Base-by-base conservation (phyloP, 2,113 vertebrate genomes). In the Sebastes fasciatus region DNA sequence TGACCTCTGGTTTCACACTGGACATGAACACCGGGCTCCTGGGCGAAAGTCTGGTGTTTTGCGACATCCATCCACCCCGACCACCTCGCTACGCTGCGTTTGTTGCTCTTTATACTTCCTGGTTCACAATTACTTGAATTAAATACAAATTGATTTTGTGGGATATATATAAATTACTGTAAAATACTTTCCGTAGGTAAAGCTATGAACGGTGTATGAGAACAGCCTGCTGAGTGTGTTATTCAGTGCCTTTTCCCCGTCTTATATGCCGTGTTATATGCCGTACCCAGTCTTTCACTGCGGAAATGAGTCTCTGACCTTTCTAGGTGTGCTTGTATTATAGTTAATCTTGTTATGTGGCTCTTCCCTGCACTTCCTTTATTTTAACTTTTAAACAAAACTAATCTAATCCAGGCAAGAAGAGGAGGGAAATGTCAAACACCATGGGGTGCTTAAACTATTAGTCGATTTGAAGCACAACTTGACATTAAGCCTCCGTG, bases 401-500 rank as follows among this genome's bases (percentile, higher is more conserved):
- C 52, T 23, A 55, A 89, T 79, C 54, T 72, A 85, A 57, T 73
- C 17, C 2, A 34, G 4, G 19, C 11, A 52, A 67, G 40, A 71
- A 54, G 67, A 48, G 17, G 1, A 62, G 9, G 67, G 26, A 79
- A n/a, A 88, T 77, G 64, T 62, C 46, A 88, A 77, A 82, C 46
- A 26, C 13, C 61, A 66, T 12, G 6, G 7, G 45, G 2, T 58
- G 67, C 49, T 79, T 70, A 79, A 82, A 82, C 21, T 14, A 52
- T 58, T 69, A 49, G 19, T 11, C 1, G 5, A 74, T 61, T 68
- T 55, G 21, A 52, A 52, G 21, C 34, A 61, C 21, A 79, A 71
- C 34, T 63, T 78, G 74, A 86, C 61, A 79, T 67, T 70, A 45
- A 70, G 34, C 80, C 64, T 78, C n/a, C 65, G 52, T 48, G 49